These are phyloP conservation scores for Lumbricus terrestris DNA, from an alignment of 2,888 invertebrate genomes.

Conservation along the genomic window DNA sequence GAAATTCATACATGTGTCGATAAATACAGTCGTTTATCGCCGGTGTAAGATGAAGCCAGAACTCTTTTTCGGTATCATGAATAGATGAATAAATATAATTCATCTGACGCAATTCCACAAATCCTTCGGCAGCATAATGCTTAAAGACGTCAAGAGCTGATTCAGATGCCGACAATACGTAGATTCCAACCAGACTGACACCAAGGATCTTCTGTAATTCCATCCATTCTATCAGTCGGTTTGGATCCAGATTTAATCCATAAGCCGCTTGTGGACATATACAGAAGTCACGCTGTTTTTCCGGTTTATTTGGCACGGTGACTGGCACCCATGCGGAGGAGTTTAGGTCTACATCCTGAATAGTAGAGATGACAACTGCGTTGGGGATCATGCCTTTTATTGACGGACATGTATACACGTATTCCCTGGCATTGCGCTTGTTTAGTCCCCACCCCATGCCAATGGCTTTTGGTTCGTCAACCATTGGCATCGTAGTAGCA, in stretches of 20 bases:
- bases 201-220: constrained; percentile 22
- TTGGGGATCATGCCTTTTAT: background rate
- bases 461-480: background rate
- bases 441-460: background rate
- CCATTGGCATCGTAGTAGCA: background rate
- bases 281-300: background rate
- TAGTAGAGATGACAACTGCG: background rate
- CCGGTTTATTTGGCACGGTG: background rate
- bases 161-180: constrained; percentile 5
- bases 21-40: constrained; percentile 37
- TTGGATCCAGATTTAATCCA: background rate
- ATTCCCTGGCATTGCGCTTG: background rate
- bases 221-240: constrained; percentile 21
- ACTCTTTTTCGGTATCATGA: background rate
- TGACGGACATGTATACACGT: constrained; percentile 13
- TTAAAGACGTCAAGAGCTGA: background rate
- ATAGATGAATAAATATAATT: background rate
- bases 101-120: background rate
- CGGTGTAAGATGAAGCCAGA: constrained; percentile 17
- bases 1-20: constrained; percentile 35
- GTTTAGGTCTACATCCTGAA: background rate
- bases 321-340: background rate
- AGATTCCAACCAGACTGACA: constrained; percentile 9
- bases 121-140: background rate
- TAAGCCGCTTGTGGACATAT: background rate